Evolutionary conservation across 2,113 vertebrate species (phyloP).

Genomic region (Pleuronectes platessa): DNA sequence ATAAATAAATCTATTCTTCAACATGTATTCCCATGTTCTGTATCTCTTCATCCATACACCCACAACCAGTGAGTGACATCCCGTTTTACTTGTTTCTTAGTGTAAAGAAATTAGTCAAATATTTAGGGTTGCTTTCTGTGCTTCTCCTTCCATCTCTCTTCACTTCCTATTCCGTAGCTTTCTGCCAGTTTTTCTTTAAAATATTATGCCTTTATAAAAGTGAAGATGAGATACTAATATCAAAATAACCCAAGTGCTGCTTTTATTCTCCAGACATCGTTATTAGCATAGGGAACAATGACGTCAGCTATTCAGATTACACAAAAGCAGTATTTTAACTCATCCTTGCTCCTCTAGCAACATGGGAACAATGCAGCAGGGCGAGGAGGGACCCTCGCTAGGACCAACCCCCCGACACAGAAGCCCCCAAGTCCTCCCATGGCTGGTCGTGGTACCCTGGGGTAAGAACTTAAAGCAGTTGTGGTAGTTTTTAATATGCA

Average conservation of each 20-base stretch:
- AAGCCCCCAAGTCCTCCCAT: conserved; percentile 98
- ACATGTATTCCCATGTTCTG: background rate
- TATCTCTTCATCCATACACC: background rate
- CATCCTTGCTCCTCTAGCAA: conserved; percentile 77
- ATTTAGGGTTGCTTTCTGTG: background rate
- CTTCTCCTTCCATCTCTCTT: background rate
- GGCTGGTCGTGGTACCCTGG: conserved; percentile 94
- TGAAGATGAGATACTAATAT: background rate
- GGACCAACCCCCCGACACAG: conserved; percentile 97
- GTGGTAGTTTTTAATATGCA: background rate
- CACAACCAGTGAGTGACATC: background rate
- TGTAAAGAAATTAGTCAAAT: background rate
- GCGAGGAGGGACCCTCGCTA: conserved; percentile 91
- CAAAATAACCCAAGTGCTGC: background rate
- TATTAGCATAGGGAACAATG: background rate
- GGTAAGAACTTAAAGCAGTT: conserved; percentile 79
- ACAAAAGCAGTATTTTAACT: conserved; percentile 8
- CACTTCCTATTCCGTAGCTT: background rate
- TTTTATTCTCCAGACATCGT: conserved; percentile 3
- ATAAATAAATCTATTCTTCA: background rate
- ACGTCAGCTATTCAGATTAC: background rate
- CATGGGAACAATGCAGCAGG: conserved; percentile 95
- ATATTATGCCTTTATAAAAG: background rate
- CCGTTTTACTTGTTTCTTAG: background rate
- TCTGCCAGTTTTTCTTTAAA: background rate